Base-by-base conservation (phyloP, 1,140 invertebrate species). In the Camponotus floridanus region DNA sequence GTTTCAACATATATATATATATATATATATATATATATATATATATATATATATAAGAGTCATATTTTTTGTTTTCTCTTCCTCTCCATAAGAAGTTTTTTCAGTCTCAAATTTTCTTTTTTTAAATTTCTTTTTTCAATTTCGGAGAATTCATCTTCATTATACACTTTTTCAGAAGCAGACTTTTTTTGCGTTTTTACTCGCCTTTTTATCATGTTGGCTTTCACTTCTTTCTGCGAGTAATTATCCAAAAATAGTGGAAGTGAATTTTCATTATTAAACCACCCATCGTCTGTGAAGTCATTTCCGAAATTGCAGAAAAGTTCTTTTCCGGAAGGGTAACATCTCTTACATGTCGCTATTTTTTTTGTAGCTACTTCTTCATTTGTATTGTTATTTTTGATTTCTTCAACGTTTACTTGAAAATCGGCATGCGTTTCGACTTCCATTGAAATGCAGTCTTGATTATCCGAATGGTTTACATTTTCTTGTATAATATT, bases 121-220 rank as follows among this genome's bases (percentile, higher is more conserved):
- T 67, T 42, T 67, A 67, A 67, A n/a, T n/a, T n/a, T n/a, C n/a
- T n/a, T 67, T 67, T 67, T 67, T 67, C 9, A 8, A 67, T 67
- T 67, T 67, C 64, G 15, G n/a, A n/a, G 7, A 67, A 4, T 67
- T 67, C n/a, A n/a, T n/a, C 36, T 65, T 65, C 13, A 36, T 8
- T 36, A 67, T 42, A 42, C 6, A 42, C 42, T 67, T 67, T n/a
- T 67, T 36, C 8, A 6, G 8, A 1, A 9, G 36, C 36, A 18
- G 36, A 42, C 64, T 67, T 42, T 9, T 67, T 67, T 42, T 21
- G 64, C n/a, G 0, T 18, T 42, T 67, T 67, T 42, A 21, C 9
- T 42, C 36, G 36, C 9, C n/a, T 67, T 67, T 67, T 42, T 3
- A 18, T 36, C 9, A 11, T 42, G 4, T 42, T 67, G 0, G 36